Evolutionary conservation across 2,888 invertebrate species (phyloP).

Genomic region (Cephus rjabovi): DNA sequence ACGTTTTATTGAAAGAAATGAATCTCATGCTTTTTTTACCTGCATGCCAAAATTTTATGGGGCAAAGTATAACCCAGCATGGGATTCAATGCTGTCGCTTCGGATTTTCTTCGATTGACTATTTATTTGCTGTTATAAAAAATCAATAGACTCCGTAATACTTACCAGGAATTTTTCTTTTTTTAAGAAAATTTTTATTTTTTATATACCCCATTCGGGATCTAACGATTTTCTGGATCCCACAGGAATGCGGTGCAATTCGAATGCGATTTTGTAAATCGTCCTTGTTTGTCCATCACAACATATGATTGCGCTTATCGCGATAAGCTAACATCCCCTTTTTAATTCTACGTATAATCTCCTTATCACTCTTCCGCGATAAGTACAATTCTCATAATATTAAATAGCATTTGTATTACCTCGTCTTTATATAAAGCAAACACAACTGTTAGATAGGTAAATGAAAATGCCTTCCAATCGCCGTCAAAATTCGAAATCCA

Average conservation of each 20-base stretch:
- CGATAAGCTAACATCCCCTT: not conserved
- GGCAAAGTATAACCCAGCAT: too few relatives aligned
- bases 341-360: not conserved
- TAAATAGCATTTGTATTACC: not conserved
- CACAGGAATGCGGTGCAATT: not conserved
- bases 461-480: not conserved
- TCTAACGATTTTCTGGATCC: not conserved
- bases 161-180: not conserved
- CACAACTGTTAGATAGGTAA: not conserved
- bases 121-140: too few relatives aligned
- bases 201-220: not conserved
- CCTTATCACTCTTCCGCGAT: not conserved
- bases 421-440: not conserved
- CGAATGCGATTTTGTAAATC: not conserved
- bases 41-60: too few relatives aligned
- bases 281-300: not conserved
- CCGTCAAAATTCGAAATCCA: not conserved
- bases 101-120: too few relatives aligned
- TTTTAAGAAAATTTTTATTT: not conserved
- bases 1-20: too few relatives aligned
- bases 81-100: too few relatives aligned
- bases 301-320: not conserved
- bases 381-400: not conserved
- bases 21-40: not conserved
- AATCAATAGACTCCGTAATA: not conserved